Evolutionary conservation across 2,888 invertebrate species (phyloP), one percentile per base, ranked within the genome.

Genomic region (Abscondita cerata): DNA sequence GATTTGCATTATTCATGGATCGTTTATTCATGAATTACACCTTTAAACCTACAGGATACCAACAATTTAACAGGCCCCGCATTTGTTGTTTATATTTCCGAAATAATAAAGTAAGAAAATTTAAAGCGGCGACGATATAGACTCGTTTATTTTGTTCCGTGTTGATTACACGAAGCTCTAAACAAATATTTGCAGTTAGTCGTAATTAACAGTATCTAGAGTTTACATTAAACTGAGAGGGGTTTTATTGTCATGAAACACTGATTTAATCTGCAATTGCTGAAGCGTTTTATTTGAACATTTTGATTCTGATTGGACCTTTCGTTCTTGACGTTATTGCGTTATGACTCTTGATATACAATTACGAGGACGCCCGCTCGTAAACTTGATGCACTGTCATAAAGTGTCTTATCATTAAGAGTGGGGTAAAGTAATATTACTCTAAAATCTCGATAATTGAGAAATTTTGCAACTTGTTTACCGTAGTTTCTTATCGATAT

Each of bases 11-110:
- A 65, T 67, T 66, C 67, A 68, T 67, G 72, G 73, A 75, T 73
- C 52, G 62, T 62, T 76, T 70, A 76, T 76, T 75, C 76, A 76
- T 75, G 74, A 72, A 71, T 66, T 64, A 57, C 54, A 65, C 62
- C 64, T 72, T 70, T 69, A 72, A 76, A 73, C 73, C 73, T 73
- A 73, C 72, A 70, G 68, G 66, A 73, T 73, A 73, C 73, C 73
- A 75, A 75, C 73, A 52, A 59, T 53, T 33, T 51, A 52, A 57
- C 55, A 65, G 65, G 46, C 11, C 4, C 5, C 11, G 12, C 4
- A 12, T n/a, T 36, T 36, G 31, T 31, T 31, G 3, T 36, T 12
- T 36, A 36, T 36, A 36, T 36, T 36, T 36, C 11, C 36, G 11
- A 36, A 9, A 57, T 57, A 50, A 51, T 38, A 41, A 40, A 12